Base-by-base conservation (phyloP, 2,888 invertebrate species). In the Artemia sinica region DNA sequence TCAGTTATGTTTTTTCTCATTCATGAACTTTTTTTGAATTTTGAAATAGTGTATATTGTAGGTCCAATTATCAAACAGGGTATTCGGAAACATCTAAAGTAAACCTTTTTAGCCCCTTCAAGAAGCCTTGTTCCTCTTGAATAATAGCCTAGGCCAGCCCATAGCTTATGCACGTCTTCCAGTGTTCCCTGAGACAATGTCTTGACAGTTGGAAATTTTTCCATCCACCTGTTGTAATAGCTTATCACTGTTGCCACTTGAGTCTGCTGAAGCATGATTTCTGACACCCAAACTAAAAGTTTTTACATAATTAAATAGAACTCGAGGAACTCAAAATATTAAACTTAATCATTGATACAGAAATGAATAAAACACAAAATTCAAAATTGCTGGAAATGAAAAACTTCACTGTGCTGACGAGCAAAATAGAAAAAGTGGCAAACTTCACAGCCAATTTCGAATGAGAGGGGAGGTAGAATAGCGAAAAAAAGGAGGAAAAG, bases 221-320 rank as follows among this genome's bases (percentile, higher is more conserved):
- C 73, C 75, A 79, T 78, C 79, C 79, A 79, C 69, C 74, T 77
- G 50, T 77, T 75, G 73, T 78, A 80, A 72, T 80, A 80, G 66
- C 75, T 73, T 50, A 78, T 76, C 12, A 79, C 79, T 8, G 79
- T 79, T 5, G 76, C 76, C 41, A 80, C 79, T 73, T 79, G 79
- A 6, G 80, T 80, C 72, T 80, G 80, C 72, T 80, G 80, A 52
- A 79, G 71, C 80, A 80, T 80, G n/a, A 79, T 74, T 72, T 80
- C 80, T 4, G 80, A 80, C 9, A 79, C 78, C 77, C 78, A 78
- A 8, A 79, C 78, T 77, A 73, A 51, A 72, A 71, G 41, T 41
- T 41, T 41, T 41, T 41, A 3, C 41, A 41, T 41, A 41, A 41
- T 41, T 41, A 41, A 41, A 41, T 41, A 41, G 3, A 41, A 41